A percentile compares a stretch with the other conserved stretches of the same genome.
Conservation (phyloP, 2,113 vertebrate genomes). For the Blennius ocellaris region DNA sequence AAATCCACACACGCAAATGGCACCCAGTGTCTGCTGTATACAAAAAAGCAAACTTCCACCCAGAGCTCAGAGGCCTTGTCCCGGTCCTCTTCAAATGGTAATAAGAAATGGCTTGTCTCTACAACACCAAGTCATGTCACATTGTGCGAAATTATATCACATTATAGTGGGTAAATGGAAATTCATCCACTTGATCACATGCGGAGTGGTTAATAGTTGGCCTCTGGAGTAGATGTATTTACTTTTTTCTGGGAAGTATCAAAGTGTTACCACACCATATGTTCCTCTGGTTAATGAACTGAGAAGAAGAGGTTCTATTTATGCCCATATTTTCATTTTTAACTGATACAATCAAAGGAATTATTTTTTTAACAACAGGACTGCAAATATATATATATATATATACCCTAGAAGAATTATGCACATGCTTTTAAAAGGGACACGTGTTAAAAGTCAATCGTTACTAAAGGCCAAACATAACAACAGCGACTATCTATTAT, state of each 20-base stretch:
- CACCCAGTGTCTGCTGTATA: slow-evolving; percentile 7
- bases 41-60: slow-evolving; percentile 9
- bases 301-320: background rate
- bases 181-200: slow-evolving; percentile 10
- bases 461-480: too few species aligned
- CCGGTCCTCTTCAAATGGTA: slow-evolving; percentile 11
- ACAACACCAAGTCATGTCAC: slow-evolving; percentile 3
- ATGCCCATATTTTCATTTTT: background rate
- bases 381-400: too few species aligned
- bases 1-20: slow-evolving; percentile 33
- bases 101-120: background rate
- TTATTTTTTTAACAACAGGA: too few species aligned
- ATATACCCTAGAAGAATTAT: too few species aligned
- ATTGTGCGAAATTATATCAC: background rate
- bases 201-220: background rate
- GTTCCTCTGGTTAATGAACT: background rate
- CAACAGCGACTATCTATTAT: too few species aligned
- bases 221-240: background rate
- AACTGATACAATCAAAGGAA: too few species aligned
- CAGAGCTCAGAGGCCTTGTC: slow-evolving; percentile 32
- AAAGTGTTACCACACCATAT: background rate
- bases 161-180: background rate
- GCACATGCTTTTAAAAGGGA: too few species aligned
- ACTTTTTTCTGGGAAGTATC: background rate
- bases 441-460: too few species aligned